phyloP scores from a whole-genome alignment of 2,113 vertebrate genomes.

The Heterotilapia buettikoferi region DNA sequence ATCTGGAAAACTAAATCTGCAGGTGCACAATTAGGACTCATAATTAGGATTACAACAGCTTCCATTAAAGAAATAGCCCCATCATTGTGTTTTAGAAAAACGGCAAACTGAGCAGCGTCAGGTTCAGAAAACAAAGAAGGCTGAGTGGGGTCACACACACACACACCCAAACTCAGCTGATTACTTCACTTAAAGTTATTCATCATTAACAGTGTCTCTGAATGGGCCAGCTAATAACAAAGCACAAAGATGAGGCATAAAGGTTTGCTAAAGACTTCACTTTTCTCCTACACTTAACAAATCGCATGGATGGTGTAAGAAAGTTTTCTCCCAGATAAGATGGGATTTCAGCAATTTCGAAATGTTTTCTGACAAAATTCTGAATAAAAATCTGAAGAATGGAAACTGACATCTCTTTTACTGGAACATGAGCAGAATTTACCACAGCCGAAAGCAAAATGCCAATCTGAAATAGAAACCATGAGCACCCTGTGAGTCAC shows the following conservation, averaged over 20 bases:
- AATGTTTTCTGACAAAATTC: background rate
- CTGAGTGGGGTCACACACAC: background rate
- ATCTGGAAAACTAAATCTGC: background rate
- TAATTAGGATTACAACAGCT: constrained; percentile 13
- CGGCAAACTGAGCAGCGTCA: constrained; percentile 7
- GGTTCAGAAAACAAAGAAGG: constrained; percentile 26
- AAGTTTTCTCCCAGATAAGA: background rate
- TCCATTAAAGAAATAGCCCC: background rate
- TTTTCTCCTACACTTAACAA: background rate
- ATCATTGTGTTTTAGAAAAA: constrained; percentile 3
- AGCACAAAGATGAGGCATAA: background rate
- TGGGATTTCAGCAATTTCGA: background rate
- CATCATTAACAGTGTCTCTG: background rate
- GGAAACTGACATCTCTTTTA: background rate
- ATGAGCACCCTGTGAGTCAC: background rate
- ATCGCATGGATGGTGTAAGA: background rate
- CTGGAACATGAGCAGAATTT: background rate
- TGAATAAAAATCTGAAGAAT: background rate
- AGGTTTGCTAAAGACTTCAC: background rate
- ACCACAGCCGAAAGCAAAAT: background rate
- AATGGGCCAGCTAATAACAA: background rate
- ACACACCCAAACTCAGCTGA: background rate
- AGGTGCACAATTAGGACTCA: background rate
- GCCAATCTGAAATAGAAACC: background rate
- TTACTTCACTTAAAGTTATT: background rate